A percentile compares a stretch with the other conserved stretches of the same genome.
phyloP scores from a whole-genome alignment of 2,797 vertebrate genomes.

The Microchirus variegatus region DNA sequence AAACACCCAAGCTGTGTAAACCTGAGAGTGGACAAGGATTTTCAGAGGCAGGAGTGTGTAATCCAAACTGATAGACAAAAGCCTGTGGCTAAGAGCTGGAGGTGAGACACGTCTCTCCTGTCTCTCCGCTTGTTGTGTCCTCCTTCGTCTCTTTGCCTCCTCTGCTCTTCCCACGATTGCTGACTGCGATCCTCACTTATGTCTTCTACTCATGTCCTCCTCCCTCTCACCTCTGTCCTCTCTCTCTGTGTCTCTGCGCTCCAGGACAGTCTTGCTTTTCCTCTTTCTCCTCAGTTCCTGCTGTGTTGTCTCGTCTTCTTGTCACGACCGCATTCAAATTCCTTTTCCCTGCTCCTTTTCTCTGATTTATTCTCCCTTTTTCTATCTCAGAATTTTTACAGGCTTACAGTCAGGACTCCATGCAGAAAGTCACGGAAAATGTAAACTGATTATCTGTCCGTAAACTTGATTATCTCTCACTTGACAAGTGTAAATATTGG shows the following conservation, averaged over 20 bases:
- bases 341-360: conserved; percentile 2
- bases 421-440: too few relatives aligned
- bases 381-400: background rate
- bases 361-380: background rate
- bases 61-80: conserved; percentile 52
- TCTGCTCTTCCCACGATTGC: conserved; percentile 3
- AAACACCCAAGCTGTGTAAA: conserved; percentile 55
- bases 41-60: conserved; percentile 48
- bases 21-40: conserved; percentile 46
- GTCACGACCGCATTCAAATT: background rate
- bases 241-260: background rate
- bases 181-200: conserved; percentile 15
- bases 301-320: background rate
- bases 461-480: too few relatives aligned
- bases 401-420: too few relatives aligned
- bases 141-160: conserved; percentile 10
- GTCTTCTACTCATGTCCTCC: background rate
- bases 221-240: background rate
- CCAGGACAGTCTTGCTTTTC: too few relatives aligned
- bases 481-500: too few relatives aligned
- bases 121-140: conserved; percentile 27
- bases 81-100: conserved; percentile 38
- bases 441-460: too few relatives aligned
- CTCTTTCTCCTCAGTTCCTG: conserved; percentile 4
- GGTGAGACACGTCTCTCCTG: conserved; percentile 38